phyloP scores from a whole-genome alignment of 2,888 invertebrate species.

The Drosophila peninsularis region DNA sequence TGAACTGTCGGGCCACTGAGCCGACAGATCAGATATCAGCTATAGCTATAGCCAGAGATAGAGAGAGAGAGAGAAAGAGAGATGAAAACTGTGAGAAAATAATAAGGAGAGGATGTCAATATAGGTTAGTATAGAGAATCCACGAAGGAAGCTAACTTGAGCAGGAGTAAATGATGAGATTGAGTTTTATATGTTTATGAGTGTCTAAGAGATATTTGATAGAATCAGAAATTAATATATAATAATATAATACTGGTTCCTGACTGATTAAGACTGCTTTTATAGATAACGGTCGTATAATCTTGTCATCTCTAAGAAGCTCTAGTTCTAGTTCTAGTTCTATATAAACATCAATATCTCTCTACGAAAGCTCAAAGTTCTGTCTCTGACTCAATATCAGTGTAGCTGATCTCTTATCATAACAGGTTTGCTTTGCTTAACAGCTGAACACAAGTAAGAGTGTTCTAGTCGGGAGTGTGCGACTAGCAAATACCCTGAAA shows the following conservation, averaged over 20 bases:
- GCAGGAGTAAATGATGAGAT: not conserved
- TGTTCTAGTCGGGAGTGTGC: not conserved
- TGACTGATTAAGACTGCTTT: too few relatives aligned
- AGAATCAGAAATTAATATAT: too few relatives aligned
- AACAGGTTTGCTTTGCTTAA: not conserved
- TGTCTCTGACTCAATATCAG: not conserved
- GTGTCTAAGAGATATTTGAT: not conserved
- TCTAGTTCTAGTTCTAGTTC: too few relatives aligned
- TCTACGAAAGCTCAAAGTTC: not conserved
- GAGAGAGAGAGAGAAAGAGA: not conserved
- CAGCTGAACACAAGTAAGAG: not conserved
- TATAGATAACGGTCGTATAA: too few relatives aligned
- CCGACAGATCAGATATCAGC: constrained; percentile 52
- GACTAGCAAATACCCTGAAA: not conserved
- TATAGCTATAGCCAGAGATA: not conserved
- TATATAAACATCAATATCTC: too few relatives aligned
- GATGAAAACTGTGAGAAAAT: constrained; percentile 3
- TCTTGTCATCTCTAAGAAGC: too few relatives aligned
- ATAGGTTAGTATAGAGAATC: not conserved
- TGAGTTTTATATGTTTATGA: not conserved
- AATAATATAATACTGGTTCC: too few relatives aligned
- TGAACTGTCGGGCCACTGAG: constrained; percentile 60
- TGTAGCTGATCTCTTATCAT: not conserved
- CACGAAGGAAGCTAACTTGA: not conserved
- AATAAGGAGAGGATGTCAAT: not conserved